Evolutionary conservation across 2,888 invertebrate genomes (phyloP).

Genomic region (Vesta saturnalis): DNA sequence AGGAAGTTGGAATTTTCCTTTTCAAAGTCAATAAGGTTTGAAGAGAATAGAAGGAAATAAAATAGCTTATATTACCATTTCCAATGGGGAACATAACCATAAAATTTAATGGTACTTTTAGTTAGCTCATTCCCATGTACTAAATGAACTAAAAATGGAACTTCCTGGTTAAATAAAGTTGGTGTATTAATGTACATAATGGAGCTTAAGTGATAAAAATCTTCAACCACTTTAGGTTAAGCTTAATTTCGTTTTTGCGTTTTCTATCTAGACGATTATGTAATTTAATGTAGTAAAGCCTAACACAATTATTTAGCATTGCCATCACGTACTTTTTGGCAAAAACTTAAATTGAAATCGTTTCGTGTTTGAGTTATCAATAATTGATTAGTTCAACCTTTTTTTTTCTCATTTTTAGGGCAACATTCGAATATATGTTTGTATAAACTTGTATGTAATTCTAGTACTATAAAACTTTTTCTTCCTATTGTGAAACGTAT

Average conservation of each 20-base stretch:
- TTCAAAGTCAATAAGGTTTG: background rate
- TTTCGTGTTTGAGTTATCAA: background rate
- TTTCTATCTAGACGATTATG: background rate
- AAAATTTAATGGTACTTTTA: slow-evolving; percentile 27
- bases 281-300: background rate
- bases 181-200: background rate
- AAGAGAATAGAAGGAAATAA: slow-evolving; percentile 17
- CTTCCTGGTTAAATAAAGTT: slow-evolving; percentile 9
- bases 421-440: too few relatives aligned
- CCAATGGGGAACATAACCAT: slow-evolving; percentile 24
- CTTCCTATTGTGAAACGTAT: too few relatives aligned
- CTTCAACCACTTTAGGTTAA: background rate
- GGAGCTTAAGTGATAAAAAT: background rate
- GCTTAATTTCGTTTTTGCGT: background rate
- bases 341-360: background rate
- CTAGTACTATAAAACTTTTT: too few relatives aligned
- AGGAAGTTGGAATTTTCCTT: background rate
- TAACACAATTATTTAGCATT: background rate
- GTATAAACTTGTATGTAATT: too few relatives aligned
- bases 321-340: background rate
- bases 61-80: slow-evolving; percentile 23
- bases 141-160: slow-evolving; percentile 21
- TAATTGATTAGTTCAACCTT: background rate
- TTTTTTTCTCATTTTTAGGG: too few relatives aligned
- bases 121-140: slow-evolving; percentile 19